Conservation (phyloP, 2,888 invertebrate genomes). For the Ochlodes sylvanus region DNA sequence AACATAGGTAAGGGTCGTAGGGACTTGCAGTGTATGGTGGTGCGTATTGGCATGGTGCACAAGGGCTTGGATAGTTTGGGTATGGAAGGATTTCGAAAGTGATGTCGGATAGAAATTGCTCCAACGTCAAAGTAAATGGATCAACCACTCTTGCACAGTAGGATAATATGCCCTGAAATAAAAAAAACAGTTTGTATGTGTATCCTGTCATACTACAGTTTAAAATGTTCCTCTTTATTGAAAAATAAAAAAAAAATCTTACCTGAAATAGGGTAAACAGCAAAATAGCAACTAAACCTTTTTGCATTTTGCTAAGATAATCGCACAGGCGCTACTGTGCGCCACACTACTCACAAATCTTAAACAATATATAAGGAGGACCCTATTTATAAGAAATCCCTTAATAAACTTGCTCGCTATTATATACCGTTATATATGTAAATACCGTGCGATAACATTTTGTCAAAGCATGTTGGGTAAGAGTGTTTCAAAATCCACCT, state of each 20-base stretch:
- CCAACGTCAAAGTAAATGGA: slow-evolving; percentile 11
- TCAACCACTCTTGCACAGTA: slow-evolving; percentile 44
- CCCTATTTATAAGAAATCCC: slow-evolving; percentile 6
- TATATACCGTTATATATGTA: slow-evolving; percentile 17
- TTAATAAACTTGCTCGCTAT: background rate
- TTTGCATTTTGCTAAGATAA: slow-evolving; percentile 40
- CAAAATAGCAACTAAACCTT: slow-evolving; percentile 36
- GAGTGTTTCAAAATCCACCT: slow-evolving; percentile 14
- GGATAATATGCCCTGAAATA: slow-evolving; percentile 50
- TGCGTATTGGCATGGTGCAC: background rate
- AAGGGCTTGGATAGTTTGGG: background rate
- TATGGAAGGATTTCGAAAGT: slow-evolving; percentile 21
- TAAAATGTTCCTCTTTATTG: too few relatives aligned
- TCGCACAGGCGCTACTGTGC: slow-evolving; percentile 31
- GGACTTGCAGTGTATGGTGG: background rate
- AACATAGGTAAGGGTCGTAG: background rate
- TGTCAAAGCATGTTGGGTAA: slow-evolving; percentile 26
- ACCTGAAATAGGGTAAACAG: slow-evolving; percentile 48
- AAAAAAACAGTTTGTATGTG: background rate
- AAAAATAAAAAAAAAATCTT: slow-evolving; percentile 20
- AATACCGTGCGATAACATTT: slow-evolving; percentile 21
- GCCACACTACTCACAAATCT: background rate
- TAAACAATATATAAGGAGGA: background rate
- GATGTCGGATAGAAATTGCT: slow-evolving; percentile 10
- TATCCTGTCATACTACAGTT: too few relatives aligned